Percentiles rank a stretch among this genome's conserved stretches.
phyloP scores from a whole-genome alignment of 2,888 invertebrate species.

The Dynastes maya region DNA sequence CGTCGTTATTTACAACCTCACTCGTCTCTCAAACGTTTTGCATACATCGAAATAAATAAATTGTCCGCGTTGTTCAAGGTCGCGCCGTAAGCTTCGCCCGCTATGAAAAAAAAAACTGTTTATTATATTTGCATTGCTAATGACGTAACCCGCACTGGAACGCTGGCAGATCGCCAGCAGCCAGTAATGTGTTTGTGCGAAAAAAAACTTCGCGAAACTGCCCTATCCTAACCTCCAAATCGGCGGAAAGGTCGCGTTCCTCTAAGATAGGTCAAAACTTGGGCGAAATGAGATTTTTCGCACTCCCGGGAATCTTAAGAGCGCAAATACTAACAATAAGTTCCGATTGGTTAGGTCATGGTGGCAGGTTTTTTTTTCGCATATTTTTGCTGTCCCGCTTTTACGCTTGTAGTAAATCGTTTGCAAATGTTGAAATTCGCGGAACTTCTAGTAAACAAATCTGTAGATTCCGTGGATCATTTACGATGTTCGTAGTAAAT shows the following conservation, averaged over 20 bases:
- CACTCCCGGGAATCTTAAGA: not conserved
- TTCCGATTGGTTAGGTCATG: too few species aligned
- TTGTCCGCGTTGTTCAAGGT: slow-evolving; percentile 38
- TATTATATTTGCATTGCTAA: slow-evolving; percentile 52
- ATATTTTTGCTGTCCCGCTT: not conserved
- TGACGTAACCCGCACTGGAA: slow-evolving; percentile 50
- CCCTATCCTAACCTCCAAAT: slow-evolving; percentile 59
- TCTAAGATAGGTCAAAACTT: slow-evolving; percentile 51
- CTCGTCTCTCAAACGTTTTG: slow-evolving; percentile 17
- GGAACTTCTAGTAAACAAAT: not conserved
- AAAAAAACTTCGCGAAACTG: slow-evolving; percentile 59
- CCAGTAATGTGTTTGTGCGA: slow-evolving; percentile 42
- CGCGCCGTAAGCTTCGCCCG: slow-evolving; percentile 18
- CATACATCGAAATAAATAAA: slow-evolving; percentile 43
- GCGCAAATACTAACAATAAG: not conserved
- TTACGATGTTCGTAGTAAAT: too few species aligned
- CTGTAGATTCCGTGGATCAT: too few species aligned
- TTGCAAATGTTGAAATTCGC: not conserved
- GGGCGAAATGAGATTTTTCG: slow-evolving; percentile 28
- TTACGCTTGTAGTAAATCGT: not conserved
- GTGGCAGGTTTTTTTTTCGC: not conserved
- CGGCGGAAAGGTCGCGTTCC: slow-evolving; percentile 53
- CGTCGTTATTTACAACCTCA: not conserved
- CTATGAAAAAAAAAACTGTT: slow-evolving; percentile 51
- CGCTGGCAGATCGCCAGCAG: slow-evolving; percentile 56